These are phyloP conservation scores for Rhingia rostrata DNA, from an alignment of 2,888 invertebrate species.

Conservation along the genomic window DNA sequence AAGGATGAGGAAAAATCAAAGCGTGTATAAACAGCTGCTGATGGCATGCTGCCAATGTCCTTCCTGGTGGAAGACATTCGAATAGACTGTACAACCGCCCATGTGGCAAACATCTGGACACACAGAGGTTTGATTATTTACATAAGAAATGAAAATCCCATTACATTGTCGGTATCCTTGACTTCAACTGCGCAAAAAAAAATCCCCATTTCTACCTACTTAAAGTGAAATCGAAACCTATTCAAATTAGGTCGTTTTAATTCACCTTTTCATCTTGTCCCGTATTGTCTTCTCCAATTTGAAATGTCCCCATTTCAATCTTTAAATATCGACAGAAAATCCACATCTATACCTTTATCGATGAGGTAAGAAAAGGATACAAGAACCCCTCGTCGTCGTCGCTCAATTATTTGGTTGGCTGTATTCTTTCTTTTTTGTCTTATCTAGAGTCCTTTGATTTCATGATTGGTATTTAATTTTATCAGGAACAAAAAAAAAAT, in stretches of 20 bases:
- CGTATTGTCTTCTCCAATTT: constrained; percentile 43
- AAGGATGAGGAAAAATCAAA: not conserved
- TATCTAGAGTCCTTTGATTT: constrained; percentile 45
- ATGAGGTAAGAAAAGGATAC: constrained; percentile 39
- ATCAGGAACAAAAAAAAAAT: constrained; percentile 33
- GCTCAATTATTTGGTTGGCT: constrained; percentile 20
- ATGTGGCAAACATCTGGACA: not conserved
- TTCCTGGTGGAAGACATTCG: not conserved
- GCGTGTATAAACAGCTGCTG: not conserved
- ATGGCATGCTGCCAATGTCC: not conserved
- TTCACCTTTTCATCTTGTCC: constrained; percentile 51
- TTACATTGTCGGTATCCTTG: not conserved
- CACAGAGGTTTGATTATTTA: not conserved
- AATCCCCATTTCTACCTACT: constrained; percentile 19
- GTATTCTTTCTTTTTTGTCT: constrained; percentile 15
- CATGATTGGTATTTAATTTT: constrained; percentile 65
- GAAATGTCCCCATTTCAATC: not conserved
- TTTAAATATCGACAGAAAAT: constrained; percentile 20
- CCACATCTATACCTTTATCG: constrained; percentile 31
- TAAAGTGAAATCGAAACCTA: constrained; percentile 53
- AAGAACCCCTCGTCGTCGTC: constrained; percentile 6
- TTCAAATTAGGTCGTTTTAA: constrained; percentile 69
- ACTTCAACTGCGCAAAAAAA: not conserved
- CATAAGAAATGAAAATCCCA: not conserved
- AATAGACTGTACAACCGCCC: not conserved